Conservation (phyloP, 2,113 vertebrate species). For the Spheniscus mendiculus region DNA sequence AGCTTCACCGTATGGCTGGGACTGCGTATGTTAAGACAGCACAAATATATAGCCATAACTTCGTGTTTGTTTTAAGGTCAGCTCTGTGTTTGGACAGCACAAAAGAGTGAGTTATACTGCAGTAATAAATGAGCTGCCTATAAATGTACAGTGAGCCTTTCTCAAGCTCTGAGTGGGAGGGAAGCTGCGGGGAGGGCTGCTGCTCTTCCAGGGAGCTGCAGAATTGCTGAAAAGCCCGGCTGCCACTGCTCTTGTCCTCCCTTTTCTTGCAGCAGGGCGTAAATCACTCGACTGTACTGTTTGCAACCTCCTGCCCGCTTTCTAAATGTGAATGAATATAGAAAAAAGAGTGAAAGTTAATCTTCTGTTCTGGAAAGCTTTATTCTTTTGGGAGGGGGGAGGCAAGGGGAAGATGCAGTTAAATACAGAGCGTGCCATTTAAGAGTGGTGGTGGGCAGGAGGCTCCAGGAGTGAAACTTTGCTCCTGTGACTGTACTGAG, state of each 20-base stretch:
- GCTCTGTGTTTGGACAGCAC: neutral
- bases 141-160: neutral
- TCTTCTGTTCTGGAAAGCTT: conserved; percentile 41
- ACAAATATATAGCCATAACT: neutral
- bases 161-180: conserved; percentile 1
- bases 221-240: neutral
- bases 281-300: conserved; percentile 7
- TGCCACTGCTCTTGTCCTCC: conserved; percentile 20
- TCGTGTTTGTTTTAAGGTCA: conserved; percentile 1
- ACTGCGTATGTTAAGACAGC: neutral
- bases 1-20: neutral
- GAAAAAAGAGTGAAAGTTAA: conserved; percentile 42
- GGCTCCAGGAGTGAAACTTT: neutral
- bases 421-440: neutral
- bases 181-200: neutral
- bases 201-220: neutral
- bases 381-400: neutral
- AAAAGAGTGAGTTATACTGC: neutral
- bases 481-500: neutral
- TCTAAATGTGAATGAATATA: neutral
- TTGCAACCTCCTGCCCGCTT: neutral
- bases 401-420: neutral
- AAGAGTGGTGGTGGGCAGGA: neutral
- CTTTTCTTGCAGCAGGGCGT: neutral
- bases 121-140: neutral